Percentiles rank a stretch among this genome's conserved stretches.
Conservation (phyloP, 2,113 vertebrate species). For the Aldabrachelys gigantea region DNA sequence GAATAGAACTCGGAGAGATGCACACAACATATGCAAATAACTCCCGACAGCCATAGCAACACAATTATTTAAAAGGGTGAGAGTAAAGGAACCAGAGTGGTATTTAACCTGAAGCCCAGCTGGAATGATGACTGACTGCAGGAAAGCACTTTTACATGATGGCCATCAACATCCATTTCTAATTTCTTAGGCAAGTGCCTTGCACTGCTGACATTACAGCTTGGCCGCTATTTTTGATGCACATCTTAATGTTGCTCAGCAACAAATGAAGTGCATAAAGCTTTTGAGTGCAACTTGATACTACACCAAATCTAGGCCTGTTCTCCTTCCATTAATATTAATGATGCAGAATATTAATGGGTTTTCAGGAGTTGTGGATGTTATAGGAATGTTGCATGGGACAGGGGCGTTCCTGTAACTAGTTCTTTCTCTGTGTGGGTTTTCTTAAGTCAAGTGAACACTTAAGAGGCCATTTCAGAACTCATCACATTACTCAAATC, state of each 20-base stretch:
- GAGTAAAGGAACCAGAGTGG: neutral
- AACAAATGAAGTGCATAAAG: neutral
- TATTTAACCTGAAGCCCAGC: neutral
- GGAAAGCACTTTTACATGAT: neutral
- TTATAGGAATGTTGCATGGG: neutral
- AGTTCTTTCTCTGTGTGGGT: accelerated
- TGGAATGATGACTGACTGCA: neutral
- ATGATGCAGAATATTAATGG: neutral
- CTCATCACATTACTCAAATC: neutral
- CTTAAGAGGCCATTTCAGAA: neutral
- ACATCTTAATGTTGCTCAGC: neutral
- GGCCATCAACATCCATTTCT: neutral
- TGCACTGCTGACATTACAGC: neutral
- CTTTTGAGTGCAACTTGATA: neutral
- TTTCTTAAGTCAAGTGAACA: neutral
- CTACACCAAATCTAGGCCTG: neutral
- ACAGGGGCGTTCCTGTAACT: neutral
- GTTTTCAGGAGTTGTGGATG: neutral
- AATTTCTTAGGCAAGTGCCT: neutral
- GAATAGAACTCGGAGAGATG: neutral
- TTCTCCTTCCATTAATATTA: neutral
- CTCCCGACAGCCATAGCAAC: neutral
- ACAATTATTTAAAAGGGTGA: neutral
- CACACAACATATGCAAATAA: neutral
- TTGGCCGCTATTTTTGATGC: neutral